Evolutionary conservation across 2,888 invertebrate genomes (phyloP).

Genomic region (Macrosoma leucophasiata): DNA sequence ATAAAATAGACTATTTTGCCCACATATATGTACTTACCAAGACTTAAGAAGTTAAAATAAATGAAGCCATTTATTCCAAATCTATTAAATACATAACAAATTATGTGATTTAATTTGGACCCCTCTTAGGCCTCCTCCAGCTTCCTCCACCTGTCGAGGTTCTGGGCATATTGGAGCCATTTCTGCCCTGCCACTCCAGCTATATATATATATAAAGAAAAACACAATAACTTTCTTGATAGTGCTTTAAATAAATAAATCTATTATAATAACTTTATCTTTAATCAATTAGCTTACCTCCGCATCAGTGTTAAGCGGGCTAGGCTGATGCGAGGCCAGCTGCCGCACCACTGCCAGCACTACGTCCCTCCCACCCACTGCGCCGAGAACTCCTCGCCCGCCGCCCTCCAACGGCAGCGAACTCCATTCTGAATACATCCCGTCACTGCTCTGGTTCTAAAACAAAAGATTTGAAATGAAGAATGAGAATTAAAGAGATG

Average conservation of each 20-base stretch:
- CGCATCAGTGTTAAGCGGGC: conserved; percentile 86
- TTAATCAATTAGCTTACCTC: conserved; percentile 75
- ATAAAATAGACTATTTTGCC: no score
- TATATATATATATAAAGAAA: no score
- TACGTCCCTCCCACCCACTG: conserved; percentile 89
- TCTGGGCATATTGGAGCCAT: neutral
- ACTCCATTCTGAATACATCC: conserved; percentile 91
- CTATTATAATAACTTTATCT: neutral
- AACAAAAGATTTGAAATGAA: no score
- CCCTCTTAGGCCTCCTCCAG: no score
- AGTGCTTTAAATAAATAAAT: conserved; percentile 4
- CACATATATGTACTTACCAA: no score
- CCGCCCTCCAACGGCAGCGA: conserved; percentile 83
- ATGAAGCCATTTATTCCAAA: no score
- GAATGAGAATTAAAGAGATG: no score
- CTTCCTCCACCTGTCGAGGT: neutral
- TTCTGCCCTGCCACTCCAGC: no score
- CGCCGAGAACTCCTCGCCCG: conserved; percentile 85
- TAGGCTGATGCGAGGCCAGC: conserved; percentile 89
- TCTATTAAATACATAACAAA: no score
- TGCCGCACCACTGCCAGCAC: conserved; percentile 87
- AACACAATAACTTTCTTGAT: no score
- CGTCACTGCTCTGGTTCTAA: conserved; percentile 79
- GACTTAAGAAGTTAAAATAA: no score
- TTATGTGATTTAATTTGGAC: no score